phyloP scores from a whole-genome alignment of 2,113 vertebrate genomes.

The Vulpes ferrilata region DNA sequence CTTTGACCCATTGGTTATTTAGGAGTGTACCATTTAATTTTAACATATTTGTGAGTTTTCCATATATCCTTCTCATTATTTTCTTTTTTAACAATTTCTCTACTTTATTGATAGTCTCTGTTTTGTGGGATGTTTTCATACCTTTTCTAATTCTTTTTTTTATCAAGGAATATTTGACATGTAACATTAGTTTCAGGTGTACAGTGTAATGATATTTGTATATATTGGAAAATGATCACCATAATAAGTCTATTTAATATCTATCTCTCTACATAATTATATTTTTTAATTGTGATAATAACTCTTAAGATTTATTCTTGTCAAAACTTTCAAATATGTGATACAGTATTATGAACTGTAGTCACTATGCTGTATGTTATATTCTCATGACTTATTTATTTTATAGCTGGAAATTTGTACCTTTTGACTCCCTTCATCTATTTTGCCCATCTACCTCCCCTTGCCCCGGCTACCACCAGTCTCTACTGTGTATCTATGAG shows the following conservation, averaged over 20 bases:
- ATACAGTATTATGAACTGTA: background rate
- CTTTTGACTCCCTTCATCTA: background rate
- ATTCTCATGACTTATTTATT: background rate
- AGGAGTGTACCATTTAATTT: background rate
- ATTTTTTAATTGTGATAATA: background rate
- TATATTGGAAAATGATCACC: background rate
- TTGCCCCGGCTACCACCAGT: background rate
- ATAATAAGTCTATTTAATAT: background rate
- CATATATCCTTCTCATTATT: background rate
- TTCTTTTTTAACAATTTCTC: background rate
- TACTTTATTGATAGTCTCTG: background rate
- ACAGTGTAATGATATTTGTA: background rate
- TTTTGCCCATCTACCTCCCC: background rate
- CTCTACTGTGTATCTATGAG: background rate
- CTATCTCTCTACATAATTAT: background rate
- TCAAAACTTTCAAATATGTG: background rate
- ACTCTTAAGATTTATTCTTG: background rate
- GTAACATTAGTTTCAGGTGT: background rate
- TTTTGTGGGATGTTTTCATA: slow-evolving; percentile 7
- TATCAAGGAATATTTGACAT: background rate
- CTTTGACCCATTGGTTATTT: background rate
- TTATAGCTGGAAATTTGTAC: background rate
- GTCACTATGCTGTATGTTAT: background rate
- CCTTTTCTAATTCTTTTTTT: background rate
- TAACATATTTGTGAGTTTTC: background rate